Percentiles rank a stretch among this genome's conserved stretches.
Evolutionary conservation across 2,797 vertebrate species (phyloP).

Genomic region (Tangara arthus): DNA sequence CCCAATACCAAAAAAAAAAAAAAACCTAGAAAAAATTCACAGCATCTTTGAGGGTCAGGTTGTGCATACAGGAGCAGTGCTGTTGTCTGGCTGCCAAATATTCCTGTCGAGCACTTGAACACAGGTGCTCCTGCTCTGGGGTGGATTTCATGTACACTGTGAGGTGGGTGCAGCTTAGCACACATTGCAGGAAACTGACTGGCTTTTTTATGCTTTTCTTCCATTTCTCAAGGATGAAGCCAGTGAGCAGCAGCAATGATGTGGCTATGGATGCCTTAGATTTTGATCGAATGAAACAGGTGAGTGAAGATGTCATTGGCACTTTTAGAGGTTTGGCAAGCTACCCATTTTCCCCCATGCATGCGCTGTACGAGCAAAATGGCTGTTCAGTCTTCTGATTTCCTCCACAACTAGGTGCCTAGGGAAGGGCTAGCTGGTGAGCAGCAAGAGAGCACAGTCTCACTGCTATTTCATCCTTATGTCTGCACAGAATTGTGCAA

Average conservation of each 20-base stretch:
- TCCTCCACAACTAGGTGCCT: slow-evolving; percentile 19
- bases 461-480: background rate
- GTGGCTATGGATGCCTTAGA: slow-evolving; percentile 88
- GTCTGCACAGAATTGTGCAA: background rate
- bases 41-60: background rate
- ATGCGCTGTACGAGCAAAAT: slow-evolving; percentile 56
- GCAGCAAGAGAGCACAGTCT: slow-evolving; percentile 22
- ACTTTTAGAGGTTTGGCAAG: background rate
- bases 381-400: slow-evolving; percentile 34
- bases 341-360: slow-evolving; percentile 65
- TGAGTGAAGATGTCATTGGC: slow-evolving; percentile 51
- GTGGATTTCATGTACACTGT: background rate
- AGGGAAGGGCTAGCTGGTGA: slow-evolving; percentile 44
- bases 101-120: accelerated
- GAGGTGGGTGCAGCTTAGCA: background rate
- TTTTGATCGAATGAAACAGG: slow-evolving; percentile 99
- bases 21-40: too few relatives aligned
- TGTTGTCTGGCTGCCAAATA: background rate
- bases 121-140: background rate
- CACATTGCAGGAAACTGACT: background rate
- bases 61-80: background rate
- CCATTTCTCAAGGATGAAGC: slow-evolving; percentile 85
- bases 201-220: background rate
- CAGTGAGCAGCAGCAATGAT: slow-evolving; percentile 89
- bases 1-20: background rate